A percentile compares a stretch with the other conserved stretches of the same genome.
These are phyloP conservation scores for Hirtodrosophila confusa DNA, from an alignment of 2,888 invertebrate species.

Conservation along the genomic window DNA sequence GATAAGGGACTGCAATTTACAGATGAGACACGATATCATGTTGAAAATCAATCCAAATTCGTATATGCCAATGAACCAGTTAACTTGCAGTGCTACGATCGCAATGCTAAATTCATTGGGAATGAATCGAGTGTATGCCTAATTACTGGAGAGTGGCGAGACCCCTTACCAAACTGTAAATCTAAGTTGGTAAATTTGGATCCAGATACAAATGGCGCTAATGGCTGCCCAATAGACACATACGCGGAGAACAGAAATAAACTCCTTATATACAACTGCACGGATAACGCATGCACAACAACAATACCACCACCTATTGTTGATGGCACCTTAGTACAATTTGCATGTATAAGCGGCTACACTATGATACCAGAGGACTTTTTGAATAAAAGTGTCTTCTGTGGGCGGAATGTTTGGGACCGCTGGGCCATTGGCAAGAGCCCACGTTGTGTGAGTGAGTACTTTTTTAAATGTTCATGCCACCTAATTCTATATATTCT, in stretches of 20 bases:
- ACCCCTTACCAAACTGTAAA: neutral
- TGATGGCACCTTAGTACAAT: neutral
- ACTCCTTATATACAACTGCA: neutral
- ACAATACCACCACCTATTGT: slow-evolving; percentile 13
- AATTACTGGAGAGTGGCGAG: slow-evolving; percentile 15
- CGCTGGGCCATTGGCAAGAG: rapidly evolving
- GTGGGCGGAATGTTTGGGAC: neutral
- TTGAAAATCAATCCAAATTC: neutral
- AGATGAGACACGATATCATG: neutral
- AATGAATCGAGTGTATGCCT: slow-evolving; percentile 9
- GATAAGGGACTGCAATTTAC: neutral
- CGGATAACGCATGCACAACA: rapidly evolving
- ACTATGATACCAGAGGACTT: neutral
- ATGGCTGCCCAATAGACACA: slow-evolving; percentile 31
- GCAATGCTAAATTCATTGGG: rapidly evolving
- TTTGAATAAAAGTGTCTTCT: rapidly evolving
- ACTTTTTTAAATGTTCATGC: neutral
- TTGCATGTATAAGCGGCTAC: slow-evolving; percentile 2
- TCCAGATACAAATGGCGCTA: slow-evolving; percentile 30
- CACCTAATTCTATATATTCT: neutral
- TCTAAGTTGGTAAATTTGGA: neutral
- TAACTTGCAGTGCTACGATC: slow-evolving; percentile 5
- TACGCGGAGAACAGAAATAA: slow-evolving; percentile 7
- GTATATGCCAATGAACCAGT: slow-evolving; percentile 31
- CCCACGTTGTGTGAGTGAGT: slow-evolving; percentile 24